Conservation (phyloP, 64 coral and sea anemone species). For the Porites lutea region DNA sequence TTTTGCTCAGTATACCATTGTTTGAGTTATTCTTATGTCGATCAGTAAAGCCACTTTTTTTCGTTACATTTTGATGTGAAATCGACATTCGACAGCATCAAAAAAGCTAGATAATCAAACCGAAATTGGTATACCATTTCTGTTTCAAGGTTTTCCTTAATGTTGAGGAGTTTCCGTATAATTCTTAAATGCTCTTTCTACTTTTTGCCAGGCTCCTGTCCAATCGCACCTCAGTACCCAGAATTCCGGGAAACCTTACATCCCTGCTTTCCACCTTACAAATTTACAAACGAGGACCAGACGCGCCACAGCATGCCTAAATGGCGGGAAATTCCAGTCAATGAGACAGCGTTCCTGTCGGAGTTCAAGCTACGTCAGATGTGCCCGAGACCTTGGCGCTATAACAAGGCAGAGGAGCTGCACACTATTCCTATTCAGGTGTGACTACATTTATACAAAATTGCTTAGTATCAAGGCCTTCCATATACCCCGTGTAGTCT, state of each 20-base stretch:
- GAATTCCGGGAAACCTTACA: constrained; percentile 46
- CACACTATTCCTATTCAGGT: constrained; percentile 76
- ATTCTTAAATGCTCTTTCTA: neutral
- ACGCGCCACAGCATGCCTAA: constrained; percentile 78
- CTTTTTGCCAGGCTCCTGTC: constrained; percentile 55
- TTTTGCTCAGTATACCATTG: too few relatives aligned
- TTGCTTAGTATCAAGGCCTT: too few relatives aligned
- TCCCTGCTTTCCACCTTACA: constrained; percentile 67
- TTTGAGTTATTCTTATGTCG: too few relatives aligned
- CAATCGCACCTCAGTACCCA: constrained; percentile 56
- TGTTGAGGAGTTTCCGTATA: neutral
- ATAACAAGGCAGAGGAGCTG: constrained; percentile 61
- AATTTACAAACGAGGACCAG: constrained; percentile 65
- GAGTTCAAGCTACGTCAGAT: constrained; percentile 83
- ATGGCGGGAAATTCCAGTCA: constrained; percentile 65
- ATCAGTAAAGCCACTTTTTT: too few relatives aligned
- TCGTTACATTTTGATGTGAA: too few relatives aligned
- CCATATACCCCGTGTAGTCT: too few relatives aligned
- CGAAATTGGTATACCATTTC: too few relatives aligned
- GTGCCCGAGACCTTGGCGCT: constrained; percentile 91
- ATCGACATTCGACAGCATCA: too few relatives aligned
- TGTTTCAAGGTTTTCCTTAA: too few relatives aligned
- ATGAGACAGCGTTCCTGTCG: constrained; percentile 68
- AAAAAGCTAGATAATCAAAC: too few relatives aligned
- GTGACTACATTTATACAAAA: too few relatives aligned